phyloP scores from a whole-genome alignment of 2,113 vertebrate genomes.

The Propithecus coquereli region DNA sequence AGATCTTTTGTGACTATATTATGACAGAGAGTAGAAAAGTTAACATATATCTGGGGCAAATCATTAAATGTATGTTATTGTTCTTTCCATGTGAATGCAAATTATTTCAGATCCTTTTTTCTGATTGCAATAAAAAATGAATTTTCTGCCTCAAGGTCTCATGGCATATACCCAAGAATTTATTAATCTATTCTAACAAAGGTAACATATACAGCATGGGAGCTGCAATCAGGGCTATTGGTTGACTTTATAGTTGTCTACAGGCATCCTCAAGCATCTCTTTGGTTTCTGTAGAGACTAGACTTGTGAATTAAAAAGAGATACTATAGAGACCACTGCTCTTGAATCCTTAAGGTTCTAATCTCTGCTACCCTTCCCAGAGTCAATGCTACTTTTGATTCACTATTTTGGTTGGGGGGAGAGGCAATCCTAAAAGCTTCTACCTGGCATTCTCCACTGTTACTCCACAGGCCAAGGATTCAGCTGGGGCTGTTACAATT shows the following conservation, averaged over 20 bases:
- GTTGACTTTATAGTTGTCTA: background rate
- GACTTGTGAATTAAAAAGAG: background rate
- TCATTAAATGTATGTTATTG: background rate
- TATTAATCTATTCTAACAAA: background rate
- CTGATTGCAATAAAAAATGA: background rate
- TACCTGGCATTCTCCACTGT: background rate
- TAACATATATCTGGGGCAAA: background rate
- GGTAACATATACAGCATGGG: background rate
- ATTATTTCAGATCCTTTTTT: background rate
- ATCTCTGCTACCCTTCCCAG: background rate
- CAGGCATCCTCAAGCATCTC: background rate
- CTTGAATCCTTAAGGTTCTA: background rate
- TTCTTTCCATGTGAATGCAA: background rate
- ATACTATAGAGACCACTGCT: background rate
- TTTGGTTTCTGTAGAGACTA: background rate
- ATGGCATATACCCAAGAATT: background rate
- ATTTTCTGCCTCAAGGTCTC: background rate
- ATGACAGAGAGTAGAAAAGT: background rate
- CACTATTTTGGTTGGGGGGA: background rate
- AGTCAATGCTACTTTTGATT: background rate
- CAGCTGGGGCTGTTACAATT: background rate
- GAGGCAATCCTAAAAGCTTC: background rate
- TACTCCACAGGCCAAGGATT: background rate
- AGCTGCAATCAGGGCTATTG: background rate
- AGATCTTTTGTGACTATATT: background rate